Evolutionary conservation across 2,113 vertebrate genomes (phyloP).

Genomic region (Aix galericulata): DNA sequence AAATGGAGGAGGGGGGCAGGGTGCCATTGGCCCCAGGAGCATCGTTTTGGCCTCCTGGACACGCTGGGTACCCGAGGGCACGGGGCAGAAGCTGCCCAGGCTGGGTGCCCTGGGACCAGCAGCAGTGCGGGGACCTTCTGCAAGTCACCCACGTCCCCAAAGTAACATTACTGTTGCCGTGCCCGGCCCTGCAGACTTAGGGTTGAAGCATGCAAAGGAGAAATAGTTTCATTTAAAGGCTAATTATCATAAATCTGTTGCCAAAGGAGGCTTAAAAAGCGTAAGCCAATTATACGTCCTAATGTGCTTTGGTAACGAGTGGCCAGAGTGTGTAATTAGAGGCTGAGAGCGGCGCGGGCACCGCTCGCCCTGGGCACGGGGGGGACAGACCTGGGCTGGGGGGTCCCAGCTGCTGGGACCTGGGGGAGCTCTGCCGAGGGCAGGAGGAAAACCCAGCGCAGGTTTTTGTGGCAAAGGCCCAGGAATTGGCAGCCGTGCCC

Average conservation of each 20-base stretch:
- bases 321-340: background rate
- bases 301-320: background rate
- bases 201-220: background rate
- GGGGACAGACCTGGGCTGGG: too few species aligned
- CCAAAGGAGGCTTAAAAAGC: slow-evolving; percentile 35
- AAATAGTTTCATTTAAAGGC: background rate
- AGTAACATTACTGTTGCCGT: background rate
- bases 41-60: fast-evolving
- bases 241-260: slow-evolving; percentile 33
- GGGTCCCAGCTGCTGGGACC: too few species aligned
- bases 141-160: fast-evolving
- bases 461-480: background rate
- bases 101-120: background rate
- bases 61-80: fast-evolving
- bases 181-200: fast-evolving
- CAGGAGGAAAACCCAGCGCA: fast-evolving
- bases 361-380: background rate
- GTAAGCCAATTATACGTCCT: background rate
- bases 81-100: fast-evolving
- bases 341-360: background rate
- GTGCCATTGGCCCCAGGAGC: background rate
- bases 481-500: background rate
- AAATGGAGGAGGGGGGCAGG: background rate
- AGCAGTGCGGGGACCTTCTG: background rate
- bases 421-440: background rate